A percentile compares a stretch with the other conserved stretches of the same genome.
phyloP scores from a whole-genome alignment of 2,797 vertebrate genomes.

The Sebastes hubbsi region DNA sequence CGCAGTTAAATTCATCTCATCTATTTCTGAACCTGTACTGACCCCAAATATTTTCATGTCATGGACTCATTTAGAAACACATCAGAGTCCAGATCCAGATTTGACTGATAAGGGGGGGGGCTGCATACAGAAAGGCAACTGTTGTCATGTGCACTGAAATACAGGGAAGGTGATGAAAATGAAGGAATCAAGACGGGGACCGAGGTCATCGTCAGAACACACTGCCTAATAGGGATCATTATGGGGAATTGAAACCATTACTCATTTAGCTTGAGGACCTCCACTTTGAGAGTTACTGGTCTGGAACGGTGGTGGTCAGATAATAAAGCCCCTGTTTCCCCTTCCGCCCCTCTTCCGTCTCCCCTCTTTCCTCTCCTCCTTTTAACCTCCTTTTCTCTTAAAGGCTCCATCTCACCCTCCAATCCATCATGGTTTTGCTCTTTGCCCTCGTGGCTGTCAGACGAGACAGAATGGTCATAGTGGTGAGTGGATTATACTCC shows the following conservation, averaged over 20 bases:
- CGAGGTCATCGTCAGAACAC: constrained; percentile 15
- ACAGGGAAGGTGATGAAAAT: constrained; percentile 21
- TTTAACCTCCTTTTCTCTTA: constrained; percentile 24
- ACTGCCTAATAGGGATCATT: constrained; percentile 29
- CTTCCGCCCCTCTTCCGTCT: constrained; percentile 1
- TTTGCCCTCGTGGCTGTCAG: constrained; percentile 20
- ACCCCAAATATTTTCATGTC: constrained; percentile 7
- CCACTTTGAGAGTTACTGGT: constrained; percentile 42
- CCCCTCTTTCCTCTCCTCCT: constrained; percentile 11
- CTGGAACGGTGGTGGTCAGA: constrained; percentile 46
- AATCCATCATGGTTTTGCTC: constrained; percentile 53
- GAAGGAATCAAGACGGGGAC: not conserved
- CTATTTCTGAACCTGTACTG: constrained; percentile 12
- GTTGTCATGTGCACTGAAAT: not conserved
- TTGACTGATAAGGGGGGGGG: not conserved
- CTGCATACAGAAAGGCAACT: not conserved
- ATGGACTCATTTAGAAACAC: constrained; percentile 1
- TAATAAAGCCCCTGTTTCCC: constrained; percentile 47
- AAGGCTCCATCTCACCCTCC: constrained; percentile 8
- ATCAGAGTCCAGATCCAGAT: not conserved
- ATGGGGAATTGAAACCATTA: constrained; percentile 28
- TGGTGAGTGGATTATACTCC: not conserved
- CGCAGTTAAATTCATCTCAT: constrained; percentile 3
- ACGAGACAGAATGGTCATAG: not conserved
- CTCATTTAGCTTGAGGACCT: constrained; percentile 38